These are phyloP conservation scores for Drosophila miranda DNA, from an alignment of 1,140 invertebrate species.

Conservation along the genomic window DNA sequence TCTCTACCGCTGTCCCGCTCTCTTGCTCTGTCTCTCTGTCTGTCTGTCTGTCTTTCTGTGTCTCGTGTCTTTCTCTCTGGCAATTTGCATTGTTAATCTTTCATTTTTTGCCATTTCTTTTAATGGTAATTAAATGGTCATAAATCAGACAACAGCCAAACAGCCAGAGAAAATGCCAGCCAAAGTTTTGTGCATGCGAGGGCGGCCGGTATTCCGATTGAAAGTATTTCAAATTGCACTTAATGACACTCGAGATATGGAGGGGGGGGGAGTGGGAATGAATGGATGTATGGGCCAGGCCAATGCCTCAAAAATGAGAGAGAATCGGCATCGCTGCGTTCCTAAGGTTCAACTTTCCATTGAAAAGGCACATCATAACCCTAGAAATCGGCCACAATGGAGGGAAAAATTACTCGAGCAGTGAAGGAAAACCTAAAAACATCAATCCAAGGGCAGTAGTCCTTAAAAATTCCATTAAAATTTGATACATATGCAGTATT, in stretches of 20 bases:
- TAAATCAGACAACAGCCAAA: constrained; percentile 30
- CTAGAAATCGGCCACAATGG: neutral
- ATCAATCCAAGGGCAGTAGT: too few relatives aligned
- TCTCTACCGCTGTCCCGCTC: neutral
- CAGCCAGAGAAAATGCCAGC: constrained; percentile 2
- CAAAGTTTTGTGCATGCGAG: constrained; percentile 31
- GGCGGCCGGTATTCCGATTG: constrained; percentile 31
- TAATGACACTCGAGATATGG: constrained; percentile 40
- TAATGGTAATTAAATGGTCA: constrained; percentile 44
- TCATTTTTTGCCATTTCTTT: constrained; percentile 21
- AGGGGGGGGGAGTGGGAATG: constrained; percentile 3
- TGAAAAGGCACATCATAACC: too few relatives aligned
- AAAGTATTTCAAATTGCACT: constrained; percentile 29
- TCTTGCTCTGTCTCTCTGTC: neutral
- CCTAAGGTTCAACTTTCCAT: constrained; percentile 1
- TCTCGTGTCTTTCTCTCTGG: neutral
- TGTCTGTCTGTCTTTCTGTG: neutral
- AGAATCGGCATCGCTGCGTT: constrained; percentile 2
- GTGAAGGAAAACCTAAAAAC: too few relatives aligned
- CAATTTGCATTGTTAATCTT: constrained; percentile 72
- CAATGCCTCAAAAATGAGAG: neutral
- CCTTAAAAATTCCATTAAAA: too few relatives aligned
- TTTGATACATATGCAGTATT: too few relatives aligned
- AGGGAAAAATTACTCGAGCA: neutral
- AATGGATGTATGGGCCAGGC: neutral